Base-by-base conservation (phyloP, 2,888 invertebrate species). In the Ornithoptera alexandrae region DNA sequence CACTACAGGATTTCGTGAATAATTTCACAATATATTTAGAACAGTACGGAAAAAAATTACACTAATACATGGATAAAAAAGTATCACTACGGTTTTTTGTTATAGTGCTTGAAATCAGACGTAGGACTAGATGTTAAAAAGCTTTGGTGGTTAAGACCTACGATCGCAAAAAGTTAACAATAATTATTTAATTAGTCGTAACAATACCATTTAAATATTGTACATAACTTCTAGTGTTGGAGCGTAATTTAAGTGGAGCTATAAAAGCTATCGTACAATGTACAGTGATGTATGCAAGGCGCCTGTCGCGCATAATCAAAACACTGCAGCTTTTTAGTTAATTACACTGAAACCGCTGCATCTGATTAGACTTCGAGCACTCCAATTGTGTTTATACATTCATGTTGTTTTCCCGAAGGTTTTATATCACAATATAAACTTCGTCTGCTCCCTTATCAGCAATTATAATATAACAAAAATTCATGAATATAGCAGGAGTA, bases 271-370 rank as follows among this genome's bases (percentile, higher is more conserved):
- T 39, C 10, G 39, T 39, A 67, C 56, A 18, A 20, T 67, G 20
- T 62, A 67, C 30, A 53, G 56, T 61, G 61, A 67, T 56, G 56
- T 56, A 67, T 61, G 61, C 62, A 53, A 56, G 67, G 61, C 67
- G 67, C 36, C 59, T 56, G 67, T 67, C 62, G 67, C 24, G 62
- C 67, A 67, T 67, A 62, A 67, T 62, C 62, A 67, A 61, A 67
- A 61, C 53, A 39, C 62, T 62, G 42, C 56, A 62, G 67, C 62
- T 67, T 62, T 67, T 67, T 57, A 57, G 67, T 67, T 67, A 67
- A 67, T 67, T 62, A 67, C 42, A 42, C 20, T 57, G 62, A 57
- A 67, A 62, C 67, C 67, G 62, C 39, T 62, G 57, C 57, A 62
- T 62, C 62, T 67, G 62, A 62, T 67, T 57, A 67, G 36, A 57